These are phyloP conservation scores for Agrotis exclamationis DNA, from an alignment of 2,888 invertebrate genomes.

Conservation along the genomic window DNA sequence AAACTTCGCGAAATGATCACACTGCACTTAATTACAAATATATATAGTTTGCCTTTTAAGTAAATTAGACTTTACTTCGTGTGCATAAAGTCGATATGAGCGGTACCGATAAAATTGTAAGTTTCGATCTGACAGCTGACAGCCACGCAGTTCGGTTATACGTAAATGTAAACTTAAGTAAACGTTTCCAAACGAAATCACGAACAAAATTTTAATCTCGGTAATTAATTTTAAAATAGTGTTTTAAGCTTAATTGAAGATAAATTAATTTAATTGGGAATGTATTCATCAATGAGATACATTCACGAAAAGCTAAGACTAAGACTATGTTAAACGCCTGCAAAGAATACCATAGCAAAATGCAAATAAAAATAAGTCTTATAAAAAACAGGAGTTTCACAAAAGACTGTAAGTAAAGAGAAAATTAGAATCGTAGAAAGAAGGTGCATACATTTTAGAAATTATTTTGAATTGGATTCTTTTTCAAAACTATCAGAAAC, in stretches of 20 bases:
- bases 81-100: accelerated
- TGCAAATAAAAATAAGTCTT: too few relatives aligned
- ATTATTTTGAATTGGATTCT: too few relatives aligned
- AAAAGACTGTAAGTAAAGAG: too few relatives aligned
- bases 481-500: too few relatives aligned
- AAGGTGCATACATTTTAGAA: too few relatives aligned
- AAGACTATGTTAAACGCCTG: conserved; percentile 6
- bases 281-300: not conserved
- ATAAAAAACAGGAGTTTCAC: conserved; percentile 3
- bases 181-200: conserved; percentile 9
- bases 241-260: too few relatives aligned
- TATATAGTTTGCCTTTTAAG: not conserved
- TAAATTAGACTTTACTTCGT: not conserved
- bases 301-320: too few relatives aligned
- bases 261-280: not conserved
- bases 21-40: conserved; percentile 15
- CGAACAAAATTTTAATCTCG: too few relatives aligned
- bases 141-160: conserved; percentile 38
- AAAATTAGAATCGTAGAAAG: too few relatives aligned
- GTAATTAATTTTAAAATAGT: not conserved
- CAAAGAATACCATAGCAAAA: not conserved
- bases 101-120: not conserved
- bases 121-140: conserved; percentile 28
- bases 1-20: conserved; percentile 41
- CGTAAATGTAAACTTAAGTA: not conserved